phyloP scores from a whole-genome alignment of 2,888 invertebrate species.

The Pandemis heparana region DNA sequence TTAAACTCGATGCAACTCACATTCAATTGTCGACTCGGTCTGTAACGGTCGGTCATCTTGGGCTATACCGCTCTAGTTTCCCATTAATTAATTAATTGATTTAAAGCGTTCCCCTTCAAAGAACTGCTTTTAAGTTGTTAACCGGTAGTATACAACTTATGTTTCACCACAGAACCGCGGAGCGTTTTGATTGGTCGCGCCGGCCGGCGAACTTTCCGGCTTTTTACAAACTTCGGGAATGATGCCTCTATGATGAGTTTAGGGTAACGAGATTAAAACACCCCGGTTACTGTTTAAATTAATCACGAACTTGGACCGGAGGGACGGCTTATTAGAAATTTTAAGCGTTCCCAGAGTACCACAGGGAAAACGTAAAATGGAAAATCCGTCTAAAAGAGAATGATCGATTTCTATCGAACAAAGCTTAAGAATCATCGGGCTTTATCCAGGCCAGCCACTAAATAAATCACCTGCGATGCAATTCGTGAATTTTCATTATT shows the following conservation, averaged over 20 bases:
- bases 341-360: not conserved
- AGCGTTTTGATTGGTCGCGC: constrained; percentile 20
- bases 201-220: constrained; percentile 30
- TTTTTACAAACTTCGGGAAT: constrained; percentile 48
- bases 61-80: too few species aligned
- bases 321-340: constrained; percentile 13
- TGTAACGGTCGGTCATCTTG: too few species aligned
- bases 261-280: constrained; percentile 50
- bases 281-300: constrained; percentile 34
- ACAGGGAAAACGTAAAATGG: not conserved
- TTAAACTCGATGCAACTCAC: too few species aligned
- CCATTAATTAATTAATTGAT: not conserved
- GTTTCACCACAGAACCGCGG: constrained; percentile 16
- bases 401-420: too few species aligned
- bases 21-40: too few species aligned
- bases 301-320: constrained; percentile 20
- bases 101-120: not conserved
- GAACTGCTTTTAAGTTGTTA: not conserved
- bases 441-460: too few species aligned
- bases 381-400: too few species aligned
- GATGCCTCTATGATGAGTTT: constrained; percentile 59
- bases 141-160: constrained; percentile 13
- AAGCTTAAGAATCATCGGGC: too few species aligned
- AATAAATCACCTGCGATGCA: too few species aligned
- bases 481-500: too few species aligned